A percentile compares a stretch with the other conserved stretches of the same genome.
phyloP scores from a whole-genome alignment of 2,113 vertebrate species.

The Zingel zingel region DNA sequence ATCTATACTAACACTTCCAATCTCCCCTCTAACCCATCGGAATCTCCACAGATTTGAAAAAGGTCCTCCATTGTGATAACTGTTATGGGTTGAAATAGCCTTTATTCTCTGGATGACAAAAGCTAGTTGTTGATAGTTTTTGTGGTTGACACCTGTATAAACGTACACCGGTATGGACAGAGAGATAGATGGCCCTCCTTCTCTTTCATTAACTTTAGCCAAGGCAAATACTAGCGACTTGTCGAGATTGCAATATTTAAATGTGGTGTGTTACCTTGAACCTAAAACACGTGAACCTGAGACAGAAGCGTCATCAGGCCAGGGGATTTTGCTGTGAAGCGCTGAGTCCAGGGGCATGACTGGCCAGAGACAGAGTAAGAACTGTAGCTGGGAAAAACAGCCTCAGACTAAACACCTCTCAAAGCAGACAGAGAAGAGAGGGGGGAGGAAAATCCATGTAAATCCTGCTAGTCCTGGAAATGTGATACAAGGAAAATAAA shows the following conservation, averaged over 20 bases:
- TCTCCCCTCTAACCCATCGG: background rate
- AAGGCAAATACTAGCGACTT: background rate
- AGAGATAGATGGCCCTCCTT: background rate
- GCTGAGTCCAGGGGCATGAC: constrained; percentile 63
- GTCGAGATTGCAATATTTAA: constrained; percentile 47
- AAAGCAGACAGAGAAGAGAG: constrained; percentile 66
- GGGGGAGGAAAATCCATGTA: constrained; percentile 71
- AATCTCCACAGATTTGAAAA: background rate
- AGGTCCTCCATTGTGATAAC: too few relatives aligned
- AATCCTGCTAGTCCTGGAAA: constrained; percentile 79
- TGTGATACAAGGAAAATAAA: constrained; percentile 82
- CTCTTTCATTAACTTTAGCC: background rate
- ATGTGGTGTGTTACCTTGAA: constrained; percentile 35
- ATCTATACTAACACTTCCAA: background rate
- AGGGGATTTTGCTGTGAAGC: constrained; percentile 45
- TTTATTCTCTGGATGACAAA: background rate
- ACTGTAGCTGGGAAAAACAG: constrained; percentile 78
- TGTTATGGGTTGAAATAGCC: background rate
- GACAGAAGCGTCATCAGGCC: constrained; percentile 43
- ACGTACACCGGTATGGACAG: background rate
- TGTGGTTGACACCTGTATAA: background rate
- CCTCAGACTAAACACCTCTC: constrained; percentile 84
- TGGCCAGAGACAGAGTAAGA: constrained; percentile 50
- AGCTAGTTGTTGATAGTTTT: background rate
- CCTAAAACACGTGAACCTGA: constrained; percentile 68